Evolutionary conservation across 2,888 invertebrate genomes (phyloP), one percentile per base, ranked within the genome.

Genomic region (Drosophila eohydei): DNA sequence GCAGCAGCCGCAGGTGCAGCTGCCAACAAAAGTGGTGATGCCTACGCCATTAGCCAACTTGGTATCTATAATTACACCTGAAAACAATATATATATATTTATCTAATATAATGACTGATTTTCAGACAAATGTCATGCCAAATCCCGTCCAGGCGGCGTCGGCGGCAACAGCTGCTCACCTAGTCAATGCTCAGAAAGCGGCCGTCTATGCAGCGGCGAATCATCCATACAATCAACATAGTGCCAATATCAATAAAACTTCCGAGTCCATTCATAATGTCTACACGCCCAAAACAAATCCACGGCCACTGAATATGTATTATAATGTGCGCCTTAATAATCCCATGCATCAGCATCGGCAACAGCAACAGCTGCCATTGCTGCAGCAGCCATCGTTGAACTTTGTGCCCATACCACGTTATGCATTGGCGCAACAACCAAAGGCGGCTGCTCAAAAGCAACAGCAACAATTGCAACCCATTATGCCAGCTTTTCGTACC

Each of bases 401-500:
- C 9, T 81, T 72, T 66, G 70, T 66, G 26, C 73, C 90, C 3
- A 60, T 88, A 44, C 86, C 84, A 36, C 86, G 84, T 5, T 89
- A 80, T 40, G 69, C 72, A 0, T 56, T 63, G 9, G 14, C 30
- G 7, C 68, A 63, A 7, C 68, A 48, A 0, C 46, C 58, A 12
- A 58, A 80, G 59, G 48, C 73, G 51, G 78, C 78, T n/a, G 48
- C 52, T 3, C 71, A 58, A 16, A 28, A 14, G 60, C 71, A 52
- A 51, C 80, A 61, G 69, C 80, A 55, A 46, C 80, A 43, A 40
- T 59, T 52, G 34, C 78, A 67, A 40, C 54, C 70, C 26, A 60
- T 78, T 4, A 76, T 90, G 57, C 90, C 92, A 26, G 91, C 93
- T 9, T 93, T 92, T 59, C 91, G 91, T 69, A 90, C 91, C 6